Percentiles rank a stretch among this genome's conserved stretches.
Conservation (phyloP, 2,888 invertebrate genomes). For the Diplazon laetatorius region DNA sequence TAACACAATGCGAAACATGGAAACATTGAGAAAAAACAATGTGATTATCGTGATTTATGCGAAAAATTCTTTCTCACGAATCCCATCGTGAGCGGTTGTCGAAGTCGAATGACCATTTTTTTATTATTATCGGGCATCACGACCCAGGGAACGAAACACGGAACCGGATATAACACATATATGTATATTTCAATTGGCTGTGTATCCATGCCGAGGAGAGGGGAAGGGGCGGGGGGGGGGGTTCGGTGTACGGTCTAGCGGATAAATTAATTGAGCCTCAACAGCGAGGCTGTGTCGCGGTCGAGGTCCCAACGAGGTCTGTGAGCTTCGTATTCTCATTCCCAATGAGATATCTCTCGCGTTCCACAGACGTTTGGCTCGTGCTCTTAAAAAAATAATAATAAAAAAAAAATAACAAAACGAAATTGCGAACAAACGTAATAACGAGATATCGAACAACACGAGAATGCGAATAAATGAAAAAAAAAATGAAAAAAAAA, state of each 20-base stretch:
- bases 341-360: conserved; percentile 24
- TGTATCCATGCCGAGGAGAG: too few species aligned
- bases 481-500: background rate
- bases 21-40: conserved; percentile 48
- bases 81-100: conserved; percentile 1
- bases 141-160: conserved; percentile 33
- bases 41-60: conserved; percentile 17
- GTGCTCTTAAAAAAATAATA: conserved; percentile 11
- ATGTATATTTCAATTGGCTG: conserved; percentile 75
- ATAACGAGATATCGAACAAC: too few species aligned
- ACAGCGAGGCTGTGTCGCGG: conserved; percentile 72
- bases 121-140: conserved; percentile 9
- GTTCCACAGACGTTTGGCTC: too few species aligned
- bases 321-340: conserved; percentile 65
- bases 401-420: conserved; percentile 5
- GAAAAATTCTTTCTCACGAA: too few species aligned
- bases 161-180: too few species aligned
- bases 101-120: conserved; percentile 1
- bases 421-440: too few species aligned
- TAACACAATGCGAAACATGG: conserved; percentile 58
- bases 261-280: conserved; percentile 79
- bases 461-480: too few species aligned
- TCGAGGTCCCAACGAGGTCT: conserved; percentile 80
- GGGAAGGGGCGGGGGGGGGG: background rate
- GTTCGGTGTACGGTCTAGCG: conserved; percentile 72